A percentile compares a stretch with the other conserved stretches of the same genome.
These are phyloP conservation scores for Chionodraco myersi DNA, from an alignment of 2,113 vertebrate species.

Conservation along the genomic window DNA sequence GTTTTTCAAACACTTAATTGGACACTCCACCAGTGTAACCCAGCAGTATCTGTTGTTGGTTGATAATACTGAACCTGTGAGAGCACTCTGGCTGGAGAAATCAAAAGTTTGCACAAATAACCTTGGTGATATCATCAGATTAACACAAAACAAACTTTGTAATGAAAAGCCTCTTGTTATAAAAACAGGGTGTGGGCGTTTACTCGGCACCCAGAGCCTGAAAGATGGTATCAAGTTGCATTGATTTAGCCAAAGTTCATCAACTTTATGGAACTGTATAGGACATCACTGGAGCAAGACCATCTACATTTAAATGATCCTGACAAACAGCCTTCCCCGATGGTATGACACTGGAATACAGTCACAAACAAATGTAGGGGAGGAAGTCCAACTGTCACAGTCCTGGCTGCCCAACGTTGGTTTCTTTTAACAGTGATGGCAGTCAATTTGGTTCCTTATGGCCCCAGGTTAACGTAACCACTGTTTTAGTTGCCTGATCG, in stretches of 20 bases:
- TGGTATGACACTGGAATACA: too few relatives aligned
- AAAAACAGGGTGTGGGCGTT: background rate
- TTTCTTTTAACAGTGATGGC: background rate
- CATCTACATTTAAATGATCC: background rate
- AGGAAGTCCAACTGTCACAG: too few relatives aligned
- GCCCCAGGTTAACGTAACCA: background rate
- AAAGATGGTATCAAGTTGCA: constrained; percentile 6
- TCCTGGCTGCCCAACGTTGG: background rate
- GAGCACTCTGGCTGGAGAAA: too few relatives aligned
- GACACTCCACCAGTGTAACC: too few relatives aligned
- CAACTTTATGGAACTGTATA: background rate
- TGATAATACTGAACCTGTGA: too few relatives aligned
- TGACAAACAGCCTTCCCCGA: background rate
- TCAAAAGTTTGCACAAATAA: too few relatives aligned
- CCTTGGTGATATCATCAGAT: too few relatives aligned
- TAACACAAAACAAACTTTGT: too few relatives aligned
- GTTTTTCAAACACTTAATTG: too few relatives aligned
- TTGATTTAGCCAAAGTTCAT: background rate
- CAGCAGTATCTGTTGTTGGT: too few relatives aligned
- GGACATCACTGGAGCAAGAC: background rate
- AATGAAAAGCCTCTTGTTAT: background rate
- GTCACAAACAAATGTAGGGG: too few relatives aligned
- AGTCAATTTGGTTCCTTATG: background rate
- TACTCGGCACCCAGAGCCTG: background rate
- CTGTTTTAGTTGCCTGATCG: background rate